A percentile compares a stretch with the other conserved stretches of the same genome.
Evolutionary conservation across 1,140 invertebrate genomes (phyloP).

Genomic region (Scylla paramamosain): DNA sequence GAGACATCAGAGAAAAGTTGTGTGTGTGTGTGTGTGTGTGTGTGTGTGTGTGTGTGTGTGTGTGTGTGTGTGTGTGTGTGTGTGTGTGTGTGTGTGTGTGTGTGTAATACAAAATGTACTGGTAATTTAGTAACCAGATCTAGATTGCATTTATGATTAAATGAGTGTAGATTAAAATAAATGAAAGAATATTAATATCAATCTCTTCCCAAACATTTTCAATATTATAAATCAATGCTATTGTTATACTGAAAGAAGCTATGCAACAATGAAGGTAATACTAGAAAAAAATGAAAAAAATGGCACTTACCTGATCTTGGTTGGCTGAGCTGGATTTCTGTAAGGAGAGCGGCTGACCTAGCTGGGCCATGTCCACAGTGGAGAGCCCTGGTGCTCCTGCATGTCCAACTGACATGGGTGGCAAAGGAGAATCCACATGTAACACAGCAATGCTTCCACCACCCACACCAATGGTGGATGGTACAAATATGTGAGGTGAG

Average conservation of each 20-base stretch:
- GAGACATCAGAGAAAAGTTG: too few relatives aligned
- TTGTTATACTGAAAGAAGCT: too few relatives aligned
- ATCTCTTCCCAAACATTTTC: background rate
- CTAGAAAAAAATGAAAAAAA: background rate
- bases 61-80: too few relatives aligned
- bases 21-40: too few relatives aligned
- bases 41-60: too few relatives aligned
- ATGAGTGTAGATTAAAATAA: too few relatives aligned
- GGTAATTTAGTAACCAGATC: too few relatives aligned
- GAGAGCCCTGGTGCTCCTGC: constrained; percentile 42
- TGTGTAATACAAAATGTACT: too few relatives aligned
- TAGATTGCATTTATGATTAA: too few relatives aligned
- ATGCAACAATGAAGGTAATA: background rate
- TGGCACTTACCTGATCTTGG: constrained; percentile 55
- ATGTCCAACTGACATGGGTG: constrained; percentile 45
- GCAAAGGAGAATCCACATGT: constrained; percentile 58
- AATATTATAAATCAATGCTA: background rate
- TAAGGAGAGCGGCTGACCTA: constrained; percentile 60
- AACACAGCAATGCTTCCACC: constrained; percentile 62
- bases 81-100: too few relatives aligned
- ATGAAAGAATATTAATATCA: too few relatives aligned
- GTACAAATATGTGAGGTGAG: constrained; percentile 59
- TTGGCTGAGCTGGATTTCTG: constrained; percentile 55
- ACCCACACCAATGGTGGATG: constrained; percentile 64
- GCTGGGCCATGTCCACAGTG: constrained; percentile 64